phyloP scores from a whole-genome alignment of 2,797 vertebrate species.

The Trichosurus vulpecula region DNA sequence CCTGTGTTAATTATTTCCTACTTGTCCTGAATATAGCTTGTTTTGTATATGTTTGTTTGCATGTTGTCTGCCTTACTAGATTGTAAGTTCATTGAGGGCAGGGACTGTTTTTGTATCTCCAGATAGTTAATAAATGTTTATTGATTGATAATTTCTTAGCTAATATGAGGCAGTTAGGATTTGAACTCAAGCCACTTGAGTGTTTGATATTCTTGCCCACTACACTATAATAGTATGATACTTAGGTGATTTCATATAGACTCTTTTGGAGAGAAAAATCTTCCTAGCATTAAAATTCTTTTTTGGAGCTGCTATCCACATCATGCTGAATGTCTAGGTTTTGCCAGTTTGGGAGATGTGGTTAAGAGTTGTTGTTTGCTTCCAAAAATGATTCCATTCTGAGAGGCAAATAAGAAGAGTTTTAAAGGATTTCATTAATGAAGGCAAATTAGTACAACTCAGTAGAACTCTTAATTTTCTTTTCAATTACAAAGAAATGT shows the following conservation, averaged over 20 bases:
- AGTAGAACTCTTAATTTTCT: conserved; percentile 20
- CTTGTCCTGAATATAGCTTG: neutral
- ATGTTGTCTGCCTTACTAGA: neutral
- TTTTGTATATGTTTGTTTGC: neutral
- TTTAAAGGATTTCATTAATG: conserved; percentile 16
- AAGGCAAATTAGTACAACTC: conserved; percentile 29
- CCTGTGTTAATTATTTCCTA: neutral
- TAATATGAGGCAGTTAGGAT: neutral
- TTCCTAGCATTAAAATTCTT: neutral
- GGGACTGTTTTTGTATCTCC: neutral
- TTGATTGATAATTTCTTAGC: neutral
- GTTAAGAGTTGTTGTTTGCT: neutral
- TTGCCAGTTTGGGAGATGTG: neutral
- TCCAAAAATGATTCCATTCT: neutral
- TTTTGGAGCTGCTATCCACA: neutral
- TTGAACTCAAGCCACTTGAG: neutral
- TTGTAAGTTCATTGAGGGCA: neutral
- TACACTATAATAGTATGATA: conserved; percentile 25
- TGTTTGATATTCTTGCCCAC: neutral
- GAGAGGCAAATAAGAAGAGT: neutral
- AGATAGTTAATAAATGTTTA: neutral
- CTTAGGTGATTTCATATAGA: neutral
- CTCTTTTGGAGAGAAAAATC: neutral
- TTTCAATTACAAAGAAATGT: conserved; percentile 34
- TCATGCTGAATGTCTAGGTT: neutral